Evolutionary conservation across 2,888 invertebrate genomes (phyloP), one percentile per base, ranked within the genome.

Genomic region (Orthosia gothica): DNA sequence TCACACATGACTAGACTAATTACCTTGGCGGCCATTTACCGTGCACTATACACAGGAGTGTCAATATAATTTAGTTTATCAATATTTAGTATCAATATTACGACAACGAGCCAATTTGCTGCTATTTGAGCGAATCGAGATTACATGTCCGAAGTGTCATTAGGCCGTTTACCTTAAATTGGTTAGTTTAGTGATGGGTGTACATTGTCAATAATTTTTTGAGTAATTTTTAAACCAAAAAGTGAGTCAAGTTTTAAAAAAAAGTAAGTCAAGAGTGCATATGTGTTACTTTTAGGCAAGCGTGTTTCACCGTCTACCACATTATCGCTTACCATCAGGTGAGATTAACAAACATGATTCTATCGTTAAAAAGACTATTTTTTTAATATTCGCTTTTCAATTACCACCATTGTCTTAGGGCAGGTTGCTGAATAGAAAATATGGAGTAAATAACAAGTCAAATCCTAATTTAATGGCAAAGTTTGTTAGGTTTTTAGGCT

Each of bases 31-130:
- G 76, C 76, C 68, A 84, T 82, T 82, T 71, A 71, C 66, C 69
- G 45, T 70, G 65, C 67, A 78, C 70, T 80, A 82, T 67, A 73
- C 74, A 74, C 58, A 32, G 66, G 45, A 59, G 57, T 85, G 85
- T 85, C 87, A 82, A 85, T 85, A 81, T 74, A 79, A 85, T 86
- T 86, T 86, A 77, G 81, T 79, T 83, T 85, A 87, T 83, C 83
- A 76, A 79, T 82, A 80, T 85, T 86, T 75, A 79, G 61, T 73
- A 77, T 80, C 76, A 85, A 87, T 83, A 81, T 85, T 85, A 76
- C 83, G 74, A 86, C 81, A 85, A 54, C 71, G 62, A 50, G 71
- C 73, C 76, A 86, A 86, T 87, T 86, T 87, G 83, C 77, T 75
- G 83, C 57, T 67, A 74, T 76, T 87, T 83, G 85, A 79, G 73